Percentiles rank a stretch among this genome's conserved stretches.
Conservation (phyloP, 2,113 vertebrate genomes). For the Murina feae region DNA sequence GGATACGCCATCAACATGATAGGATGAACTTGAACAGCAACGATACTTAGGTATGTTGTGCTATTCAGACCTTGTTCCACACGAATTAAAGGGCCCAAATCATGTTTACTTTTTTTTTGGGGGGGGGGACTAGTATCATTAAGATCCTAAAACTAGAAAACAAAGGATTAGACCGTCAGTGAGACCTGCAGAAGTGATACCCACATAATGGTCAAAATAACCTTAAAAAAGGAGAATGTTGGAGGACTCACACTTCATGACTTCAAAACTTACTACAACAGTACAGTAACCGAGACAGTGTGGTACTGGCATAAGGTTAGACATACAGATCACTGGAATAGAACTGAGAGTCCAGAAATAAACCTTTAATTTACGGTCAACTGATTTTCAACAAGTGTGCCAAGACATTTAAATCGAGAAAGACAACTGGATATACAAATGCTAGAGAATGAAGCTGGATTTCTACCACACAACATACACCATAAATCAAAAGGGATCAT, state of each 20-base stretch:
- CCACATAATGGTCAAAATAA: not conserved
- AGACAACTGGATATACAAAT: not conserved
- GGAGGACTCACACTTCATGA: not conserved
- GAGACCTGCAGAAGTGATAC: not conserved
- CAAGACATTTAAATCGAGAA: not conserved
- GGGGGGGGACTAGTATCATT: not conserved
- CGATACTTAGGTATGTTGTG: too few species aligned
- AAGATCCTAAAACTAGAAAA: constrained; percentile 20
- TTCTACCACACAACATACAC: not conserved
- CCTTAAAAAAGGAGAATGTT: not conserved
- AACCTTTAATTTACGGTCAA: not conserved
- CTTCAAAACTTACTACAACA: not conserved
- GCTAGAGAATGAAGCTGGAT: not conserved
- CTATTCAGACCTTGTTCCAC: too few species aligned
- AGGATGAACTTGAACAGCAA: too few species aligned
- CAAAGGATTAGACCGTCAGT: not conserved
- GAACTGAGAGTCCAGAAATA: not conserved
- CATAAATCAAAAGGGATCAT: not conserved
- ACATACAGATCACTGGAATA: not conserved
- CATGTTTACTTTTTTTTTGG: not conserved
- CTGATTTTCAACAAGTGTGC: not conserved
- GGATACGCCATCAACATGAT: too few species aligned
- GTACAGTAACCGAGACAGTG: not conserved
- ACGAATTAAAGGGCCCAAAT: too few species aligned
- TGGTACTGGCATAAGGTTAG: not conserved